Evolutionary conservation across 37 sponge, comb jelly and placozoan species (phyloP), one percentile per base, ranked within the genome.

Genomic region (Mnemiopsis leidyi): DNA sequence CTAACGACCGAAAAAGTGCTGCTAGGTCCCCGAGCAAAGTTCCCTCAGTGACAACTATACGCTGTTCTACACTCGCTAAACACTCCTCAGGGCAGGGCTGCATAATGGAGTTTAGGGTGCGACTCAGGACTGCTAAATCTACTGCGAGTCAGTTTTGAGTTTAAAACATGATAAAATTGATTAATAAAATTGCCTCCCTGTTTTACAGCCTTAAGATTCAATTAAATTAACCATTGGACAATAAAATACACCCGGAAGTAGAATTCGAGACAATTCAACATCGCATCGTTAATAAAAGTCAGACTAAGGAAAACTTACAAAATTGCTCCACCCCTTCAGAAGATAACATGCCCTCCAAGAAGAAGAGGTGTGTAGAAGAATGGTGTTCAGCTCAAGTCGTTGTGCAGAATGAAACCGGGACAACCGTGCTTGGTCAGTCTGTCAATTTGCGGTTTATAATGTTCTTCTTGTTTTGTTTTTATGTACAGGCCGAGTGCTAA

Each of bases 341-440:
- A 48, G 61, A 48, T 18, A 48, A 48, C 61, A 48, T 61, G 20
- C 90, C 90, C 0, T 40, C 90, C 1, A 85, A 85, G 29, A 85
- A 85, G 90, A 38, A 61, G 29, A 38, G 35, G 3, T 85, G 90
- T 40, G 90, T 40, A 16, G 90, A 39, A 61, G 90, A 85, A 18
- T 85, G 90, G 90, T 85, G 39, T 61, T 36, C 38, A 36, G 90
- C 90, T 28, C 3, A 33, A 0, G 24, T 85, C 29, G 61, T 40
- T 23, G 61, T 85, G 16, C 90, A 40, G 61, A 85, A 85, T 39
- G 90, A 85, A 18, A 32, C 61, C 23, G 38, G 36, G 2, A 85
- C 90, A 1, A 32, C 79, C 1, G 79, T 77, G 5, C 32, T 77
- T 34, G 73, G 73, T 69, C 61, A 48, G 61, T 48, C n/a, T n/a